Conservation (phyloP, 2,888 invertebrate species). For the Cryptocheilus praepositus region DNA sequence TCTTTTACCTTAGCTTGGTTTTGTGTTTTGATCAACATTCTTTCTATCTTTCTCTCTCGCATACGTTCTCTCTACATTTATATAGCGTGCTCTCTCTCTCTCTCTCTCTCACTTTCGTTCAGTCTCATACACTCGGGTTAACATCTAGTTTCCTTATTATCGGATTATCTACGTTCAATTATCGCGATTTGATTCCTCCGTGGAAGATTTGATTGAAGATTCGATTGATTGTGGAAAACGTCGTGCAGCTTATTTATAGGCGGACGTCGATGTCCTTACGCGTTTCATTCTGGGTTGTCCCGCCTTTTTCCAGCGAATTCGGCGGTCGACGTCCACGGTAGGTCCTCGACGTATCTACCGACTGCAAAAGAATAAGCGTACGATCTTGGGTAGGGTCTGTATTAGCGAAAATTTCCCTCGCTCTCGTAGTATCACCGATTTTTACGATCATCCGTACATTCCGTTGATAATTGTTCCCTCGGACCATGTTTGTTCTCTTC, state of each 20-base stretch:
- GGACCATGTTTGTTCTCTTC: too few species aligned
- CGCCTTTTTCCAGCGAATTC: conserved; percentile 1
- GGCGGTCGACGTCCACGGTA: not conserved
- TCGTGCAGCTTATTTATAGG: conserved; percentile 1
- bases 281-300: conserved; percentile 2
- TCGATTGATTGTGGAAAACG: conserved; percentile 24
- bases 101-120: conserved; percentile 4
- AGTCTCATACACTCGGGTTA: conserved; percentile 17
- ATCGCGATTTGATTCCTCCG: conserved; percentile 29
- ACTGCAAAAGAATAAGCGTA: conserved; percentile 6
- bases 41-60: too few species aligned
- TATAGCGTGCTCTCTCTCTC: conserved; percentile 12
- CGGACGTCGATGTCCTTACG: not conserved
- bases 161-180: conserved; percentile 30
- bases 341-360: conserved; percentile 11
- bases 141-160: conserved; percentile 47
- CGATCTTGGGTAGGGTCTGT: not conserved
- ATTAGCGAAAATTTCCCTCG: too few species aligned
- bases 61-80: too few species aligned
- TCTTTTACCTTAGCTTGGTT: conserved; percentile 26
- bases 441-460: too few species aligned
- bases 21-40: too few species aligned
- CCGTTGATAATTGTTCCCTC: too few species aligned
- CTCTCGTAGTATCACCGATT: too few species aligned
- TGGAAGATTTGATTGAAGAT: conserved; percentile 38